Evolutionary conservation across 1,140 invertebrate species (phyloP).

Genomic region (Monomorium pharaonis): DNA sequence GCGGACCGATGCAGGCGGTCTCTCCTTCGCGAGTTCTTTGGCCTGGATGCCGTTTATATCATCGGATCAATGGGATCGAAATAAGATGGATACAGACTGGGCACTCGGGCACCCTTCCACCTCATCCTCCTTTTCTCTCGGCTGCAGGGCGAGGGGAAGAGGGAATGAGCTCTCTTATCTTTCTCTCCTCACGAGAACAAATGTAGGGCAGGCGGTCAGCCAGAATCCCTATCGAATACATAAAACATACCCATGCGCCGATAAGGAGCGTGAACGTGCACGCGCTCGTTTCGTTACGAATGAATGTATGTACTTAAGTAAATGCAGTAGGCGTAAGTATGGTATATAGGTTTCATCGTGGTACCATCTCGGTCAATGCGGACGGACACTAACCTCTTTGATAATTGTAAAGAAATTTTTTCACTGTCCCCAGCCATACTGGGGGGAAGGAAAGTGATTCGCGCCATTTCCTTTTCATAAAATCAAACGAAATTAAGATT

Average conservation of each 20-base stretch:
- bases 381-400: neutral
- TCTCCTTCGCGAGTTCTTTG: slow-evolving; percentile 34
- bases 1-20: slow-evolving; percentile 1
- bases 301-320: slow-evolving; percentile 57
- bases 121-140: neutral
- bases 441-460: neutral
- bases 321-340: neutral
- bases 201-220: slow-evolving; percentile 75
- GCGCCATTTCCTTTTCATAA: neutral
- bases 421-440: neutral
- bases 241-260: slow-evolving; percentile 68
- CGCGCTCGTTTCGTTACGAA: slow-evolving; percentile 73
- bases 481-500: neutral
- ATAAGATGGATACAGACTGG: slow-evolving; percentile 73
- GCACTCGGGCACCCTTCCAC: neutral
- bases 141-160: neutral
- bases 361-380: neutral
- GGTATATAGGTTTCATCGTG: neutral
- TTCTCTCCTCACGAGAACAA: slow-evolving; percentile 64
- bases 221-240: slow-evolving; percentile 76
- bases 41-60: slow-evolving; percentile 65
- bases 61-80: slow-evolving; percentile 72
- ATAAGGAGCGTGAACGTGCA: slow-evolving; percentile 51
- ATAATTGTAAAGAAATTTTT: neutral
- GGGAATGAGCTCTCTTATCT: slow-evolving; percentile 56